Evolutionary conservation across 1,140 invertebrate genomes (phyloP).

Genomic region (Calliopsis andreniformis): DNA sequence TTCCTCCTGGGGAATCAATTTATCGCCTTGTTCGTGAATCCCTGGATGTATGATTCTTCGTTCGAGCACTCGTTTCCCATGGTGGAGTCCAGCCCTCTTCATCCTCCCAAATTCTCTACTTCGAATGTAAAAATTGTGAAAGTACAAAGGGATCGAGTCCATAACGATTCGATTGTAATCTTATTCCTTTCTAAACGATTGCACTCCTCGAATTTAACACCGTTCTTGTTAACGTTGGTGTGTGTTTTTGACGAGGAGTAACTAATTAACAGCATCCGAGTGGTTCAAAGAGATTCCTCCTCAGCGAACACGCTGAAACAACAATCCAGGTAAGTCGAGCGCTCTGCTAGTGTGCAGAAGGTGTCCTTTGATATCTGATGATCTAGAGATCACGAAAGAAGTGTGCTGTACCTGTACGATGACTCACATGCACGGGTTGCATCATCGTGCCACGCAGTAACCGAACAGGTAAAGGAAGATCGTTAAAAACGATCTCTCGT

Average conservation of each 20-base stretch:
- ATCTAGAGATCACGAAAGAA: slow-evolving; percentile 12
- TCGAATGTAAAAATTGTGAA: not conserved
- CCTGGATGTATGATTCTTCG: slow-evolving; percentile 13
- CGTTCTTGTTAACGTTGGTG: slow-evolving; percentile 27
- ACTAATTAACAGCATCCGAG: slow-evolving; percentile 61
- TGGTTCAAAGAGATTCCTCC: slow-evolving; percentile 12
- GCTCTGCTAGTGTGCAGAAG: not conserved
- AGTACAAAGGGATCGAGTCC: not conserved
- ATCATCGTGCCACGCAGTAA: slow-evolving; percentile 2
- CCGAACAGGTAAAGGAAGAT: slow-evolving; percentile 23
- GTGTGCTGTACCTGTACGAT: slow-evolving; percentile 7
- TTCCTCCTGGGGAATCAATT: slow-evolving; percentile 50
- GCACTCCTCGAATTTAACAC: slow-evolving; percentile 6
- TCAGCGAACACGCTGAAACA: not conserved
- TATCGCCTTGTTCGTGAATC: slow-evolving; percentile 26
- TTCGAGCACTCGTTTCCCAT: slow-evolving; percentile 26
- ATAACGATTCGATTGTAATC: not conserved
- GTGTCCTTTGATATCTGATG: not conserved
- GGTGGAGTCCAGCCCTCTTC: not conserved
- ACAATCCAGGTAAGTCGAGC: slow-evolving; percentile 53
- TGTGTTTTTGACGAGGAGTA: slow-evolving; percentile 43
- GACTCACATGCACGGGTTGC: slow-evolving; percentile 19
- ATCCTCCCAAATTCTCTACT: not conserved
- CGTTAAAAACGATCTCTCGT: not conserved
- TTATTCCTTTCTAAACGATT: not conserved